Percentiles rank a stretch among this genome's conserved stretches.
Evolutionary conservation across 2,113 vertebrate genomes (phyloP).

Genomic region (Tenebrosternarchus preto): DNA sequence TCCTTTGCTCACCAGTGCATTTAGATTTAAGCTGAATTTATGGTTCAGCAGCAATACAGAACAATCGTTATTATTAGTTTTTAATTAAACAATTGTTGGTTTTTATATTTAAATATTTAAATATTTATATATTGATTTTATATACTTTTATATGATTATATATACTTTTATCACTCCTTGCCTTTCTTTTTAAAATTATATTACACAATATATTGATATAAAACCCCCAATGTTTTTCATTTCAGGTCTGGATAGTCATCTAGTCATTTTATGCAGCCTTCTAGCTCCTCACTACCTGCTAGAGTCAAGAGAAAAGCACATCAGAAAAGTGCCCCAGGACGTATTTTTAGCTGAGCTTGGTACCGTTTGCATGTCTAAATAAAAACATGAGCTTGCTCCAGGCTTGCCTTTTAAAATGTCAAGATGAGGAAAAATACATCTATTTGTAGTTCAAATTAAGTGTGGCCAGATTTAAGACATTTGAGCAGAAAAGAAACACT

Average conservation of each 20-base stretch:
- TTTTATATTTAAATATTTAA: no score
- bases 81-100: no score
- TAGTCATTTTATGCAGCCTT: conserved; percentile 43
- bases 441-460: conserved; percentile 66
- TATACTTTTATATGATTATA: no score
- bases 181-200: background rate
- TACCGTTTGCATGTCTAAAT: conserved; percentile 66
- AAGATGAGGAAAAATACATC: conserved; percentile 46
- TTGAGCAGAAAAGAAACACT: conserved; percentile 51
- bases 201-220: background rate
- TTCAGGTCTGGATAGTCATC: conserved; percentile 17
- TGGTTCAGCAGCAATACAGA: background rate
- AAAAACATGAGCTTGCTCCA: conserved; percentile 67
- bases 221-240: background rate
- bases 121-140: no score
- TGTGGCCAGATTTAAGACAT: conserved; percentile 28
- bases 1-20: background rate
- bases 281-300: conserved; percentile 44
- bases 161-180: no score
- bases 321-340: conserved; percentile 59
- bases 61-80: background rate
- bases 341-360: conserved; percentile 67
- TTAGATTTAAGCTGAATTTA: background rate
- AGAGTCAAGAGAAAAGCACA: conserved; percentile 57
- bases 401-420: conserved; percentile 59